phyloP scores from a whole-genome alignment of 1,140 invertebrate genomes.

The Subanguina moxae region DNA sequence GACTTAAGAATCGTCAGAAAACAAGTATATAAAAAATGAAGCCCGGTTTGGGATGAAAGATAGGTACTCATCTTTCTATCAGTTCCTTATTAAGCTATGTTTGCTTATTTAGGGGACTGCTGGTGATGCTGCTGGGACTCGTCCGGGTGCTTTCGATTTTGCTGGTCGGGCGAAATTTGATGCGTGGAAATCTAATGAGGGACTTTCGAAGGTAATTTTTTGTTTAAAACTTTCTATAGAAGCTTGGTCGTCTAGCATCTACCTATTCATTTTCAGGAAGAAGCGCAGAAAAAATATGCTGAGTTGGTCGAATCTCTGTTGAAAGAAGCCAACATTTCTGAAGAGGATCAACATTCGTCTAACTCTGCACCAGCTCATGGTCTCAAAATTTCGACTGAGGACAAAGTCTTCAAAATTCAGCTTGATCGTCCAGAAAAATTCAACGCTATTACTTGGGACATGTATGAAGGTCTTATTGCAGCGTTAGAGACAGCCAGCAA shows the following conservation, averaged over 20 bases:
- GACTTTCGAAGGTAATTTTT: slow-evolving; percentile 21
- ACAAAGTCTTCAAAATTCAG: slow-evolving; percentile 34
- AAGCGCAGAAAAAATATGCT: slow-evolving; percentile 35
- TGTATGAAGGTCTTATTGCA: slow-evolving; percentile 34
- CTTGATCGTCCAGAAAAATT: slow-evolving; percentile 42
- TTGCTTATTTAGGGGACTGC: slow-evolving; percentile 62
- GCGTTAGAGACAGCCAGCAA: slow-evolving; percentile 27
- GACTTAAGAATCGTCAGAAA: too few relatives aligned
- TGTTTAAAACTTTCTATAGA: not conserved
- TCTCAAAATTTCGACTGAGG: slow-evolving; percentile 17
- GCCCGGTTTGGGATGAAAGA: too few relatives aligned
- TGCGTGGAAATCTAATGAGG: slow-evolving; percentile 62
- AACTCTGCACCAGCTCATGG: not conserved
- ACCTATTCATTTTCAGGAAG: slow-evolving; percentile 23
- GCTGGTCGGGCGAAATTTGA: slow-evolving; percentile 68
- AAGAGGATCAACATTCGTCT: not conserved
- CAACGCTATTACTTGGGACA: slow-evolving; percentile 41
- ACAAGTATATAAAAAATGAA: too few relatives aligned
- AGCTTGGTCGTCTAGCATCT: not conserved
- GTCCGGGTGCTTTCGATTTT: slow-evolving; percentile 67
- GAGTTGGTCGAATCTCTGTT: slow-evolving; percentile 32
- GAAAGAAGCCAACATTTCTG: slow-evolving; percentile 4
- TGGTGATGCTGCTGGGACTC: slow-evolving; percentile 63
- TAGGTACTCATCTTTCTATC: slow-evolving; percentile 13
- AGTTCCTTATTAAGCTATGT: slow-evolving; percentile 2